Conservation (phyloP, 2,888 invertebrate species). For the Drosophila fungiperda region DNA sequence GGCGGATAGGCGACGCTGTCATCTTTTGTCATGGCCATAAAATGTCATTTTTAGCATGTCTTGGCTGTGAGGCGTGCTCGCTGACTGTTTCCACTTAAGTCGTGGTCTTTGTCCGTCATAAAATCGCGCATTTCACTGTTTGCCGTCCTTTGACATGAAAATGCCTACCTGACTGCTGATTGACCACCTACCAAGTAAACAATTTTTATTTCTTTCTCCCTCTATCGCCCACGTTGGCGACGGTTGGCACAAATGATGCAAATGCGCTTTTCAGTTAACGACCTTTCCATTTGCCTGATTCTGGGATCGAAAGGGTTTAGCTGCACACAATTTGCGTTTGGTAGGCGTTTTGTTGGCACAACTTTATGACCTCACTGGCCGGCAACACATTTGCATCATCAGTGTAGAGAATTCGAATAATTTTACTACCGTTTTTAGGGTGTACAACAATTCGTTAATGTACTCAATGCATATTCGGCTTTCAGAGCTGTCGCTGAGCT, state of each 20-base stretch:
- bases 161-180: conserved; percentile 18
- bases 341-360: conserved; percentile 53
- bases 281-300: conserved; percentile 28
- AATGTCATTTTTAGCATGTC: conserved; percentile 51
- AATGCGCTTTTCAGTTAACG: conserved; percentile 51
- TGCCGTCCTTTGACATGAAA: conserved; percentile 67
- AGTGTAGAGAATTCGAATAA: conserved; percentile 24
- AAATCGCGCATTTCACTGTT: conserved; percentile 68
- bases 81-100: conserved; percentile 72
- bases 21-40: conserved; percentile 65
- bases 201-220: conserved; percentile 9
- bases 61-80: conserved; percentile 52
- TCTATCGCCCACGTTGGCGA: conserved; percentile 18
- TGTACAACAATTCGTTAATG: conserved; percentile 32
- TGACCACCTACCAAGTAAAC: conserved; percentile 22
- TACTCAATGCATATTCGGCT: conserved; percentile 43
- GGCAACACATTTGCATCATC: conserved; percentile 44
- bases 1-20: conserved; percentile 52
- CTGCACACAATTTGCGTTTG: conserved; percentile 14
- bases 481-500: conserved; percentile 51
- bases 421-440: conserved; percentile 43
- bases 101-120: conserved; percentile 49
- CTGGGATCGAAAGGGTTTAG: conserved; percentile 42
- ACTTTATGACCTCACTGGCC: conserved; percentile 26
- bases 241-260: conserved; percentile 59